phyloP scores from a whole-genome alignment of 1,140 invertebrate genomes.

The Phocides pigmalion region DNA sequence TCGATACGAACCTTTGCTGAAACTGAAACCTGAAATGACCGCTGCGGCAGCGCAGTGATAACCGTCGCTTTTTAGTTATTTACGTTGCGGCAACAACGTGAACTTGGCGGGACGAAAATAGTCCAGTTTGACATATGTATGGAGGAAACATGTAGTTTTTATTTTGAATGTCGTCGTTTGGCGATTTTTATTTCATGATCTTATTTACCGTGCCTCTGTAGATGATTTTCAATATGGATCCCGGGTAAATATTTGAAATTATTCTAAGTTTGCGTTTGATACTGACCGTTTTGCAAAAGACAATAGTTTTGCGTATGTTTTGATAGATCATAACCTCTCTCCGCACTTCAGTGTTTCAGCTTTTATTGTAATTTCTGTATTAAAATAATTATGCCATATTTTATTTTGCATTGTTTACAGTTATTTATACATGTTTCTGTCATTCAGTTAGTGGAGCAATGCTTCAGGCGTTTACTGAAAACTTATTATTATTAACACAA shows the following conservation, averaged over 20 bases:
- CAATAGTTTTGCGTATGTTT: constrained; percentile 55
- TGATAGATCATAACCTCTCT: constrained; percentile 66
- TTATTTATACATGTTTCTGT: neutral
- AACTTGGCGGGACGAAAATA: constrained; percentile 78
- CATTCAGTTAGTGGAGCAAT: too few species aligned
- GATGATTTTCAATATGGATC: constrained; percentile 73
- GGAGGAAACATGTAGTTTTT: constrained; percentile 81
- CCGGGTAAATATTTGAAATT: constrained; percentile 69
- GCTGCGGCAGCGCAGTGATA: constrained; percentile 42
- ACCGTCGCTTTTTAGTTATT: constrained; percentile 55
- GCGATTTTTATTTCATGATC: constrained; percentile 72
- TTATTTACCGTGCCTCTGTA: constrained; percentile 48
- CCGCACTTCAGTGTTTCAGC: constrained; percentile 38
- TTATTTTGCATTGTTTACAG: neutral
- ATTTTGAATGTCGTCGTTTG: constrained; percentile 74
- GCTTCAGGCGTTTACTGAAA: neutral
- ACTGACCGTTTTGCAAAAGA: constrained; percentile 30
- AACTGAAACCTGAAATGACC: constrained; percentile 45
- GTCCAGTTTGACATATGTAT: constrained; percentile 80
- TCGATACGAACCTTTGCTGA: constrained; percentile 44
- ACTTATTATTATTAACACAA: neutral
- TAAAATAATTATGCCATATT: constrained; percentile 11
- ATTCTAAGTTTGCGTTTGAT: constrained; percentile 43
- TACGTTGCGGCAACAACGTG: constrained; percentile 68
- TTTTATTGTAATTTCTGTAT: constrained; percentile 30